Evolutionary conservation across 2,113 vertebrate species (phyloP).

Genomic region (Pseudopodoces humilis): DNA sequence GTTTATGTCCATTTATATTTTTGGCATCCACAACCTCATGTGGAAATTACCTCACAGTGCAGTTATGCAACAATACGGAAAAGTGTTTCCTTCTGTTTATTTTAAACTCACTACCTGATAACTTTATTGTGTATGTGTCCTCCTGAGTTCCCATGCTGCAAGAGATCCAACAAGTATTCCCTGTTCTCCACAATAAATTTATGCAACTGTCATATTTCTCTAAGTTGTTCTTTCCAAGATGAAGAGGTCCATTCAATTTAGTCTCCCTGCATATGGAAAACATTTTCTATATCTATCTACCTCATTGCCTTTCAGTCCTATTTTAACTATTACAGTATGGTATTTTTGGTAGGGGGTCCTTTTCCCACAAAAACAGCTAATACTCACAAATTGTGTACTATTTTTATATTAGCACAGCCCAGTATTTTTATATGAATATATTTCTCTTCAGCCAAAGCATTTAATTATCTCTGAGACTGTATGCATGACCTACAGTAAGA

Average conservation of each 20-base stretch:
- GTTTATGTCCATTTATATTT: constrained; percentile 9
- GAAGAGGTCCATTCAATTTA: background rate
- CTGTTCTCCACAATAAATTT: background rate
- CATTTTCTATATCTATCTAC: background rate
- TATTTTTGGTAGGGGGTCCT: background rate
- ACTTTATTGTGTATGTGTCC: background rate
- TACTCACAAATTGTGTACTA: background rate
- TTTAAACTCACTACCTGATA: constrained; percentile 45
- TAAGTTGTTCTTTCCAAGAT: background rate
- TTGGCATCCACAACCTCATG: background rate
- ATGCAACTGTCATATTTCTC: background rate
- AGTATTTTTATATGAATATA: background rate
- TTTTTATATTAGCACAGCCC: background rate
- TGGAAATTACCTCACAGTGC: constrained; percentile 45
- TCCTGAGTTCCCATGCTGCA: background rate
- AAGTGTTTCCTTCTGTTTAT: constrained; percentile 49
- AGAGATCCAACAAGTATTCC: background rate
- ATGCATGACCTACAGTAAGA: background rate
- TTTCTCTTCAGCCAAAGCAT: background rate
- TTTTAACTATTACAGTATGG: background rate
- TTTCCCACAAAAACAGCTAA: background rate
- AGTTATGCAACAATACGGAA: background rate
- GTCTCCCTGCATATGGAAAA: background rate
- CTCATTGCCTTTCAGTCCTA: background rate
- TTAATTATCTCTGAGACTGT: background rate